Percentiles rank a stretch among this genome's conserved stretches.
These are phyloP conservation scores for Peucedramus taeniatus DNA, from an alignment of 2,113 vertebrate genomes.

Conservation along the genomic window DNA sequence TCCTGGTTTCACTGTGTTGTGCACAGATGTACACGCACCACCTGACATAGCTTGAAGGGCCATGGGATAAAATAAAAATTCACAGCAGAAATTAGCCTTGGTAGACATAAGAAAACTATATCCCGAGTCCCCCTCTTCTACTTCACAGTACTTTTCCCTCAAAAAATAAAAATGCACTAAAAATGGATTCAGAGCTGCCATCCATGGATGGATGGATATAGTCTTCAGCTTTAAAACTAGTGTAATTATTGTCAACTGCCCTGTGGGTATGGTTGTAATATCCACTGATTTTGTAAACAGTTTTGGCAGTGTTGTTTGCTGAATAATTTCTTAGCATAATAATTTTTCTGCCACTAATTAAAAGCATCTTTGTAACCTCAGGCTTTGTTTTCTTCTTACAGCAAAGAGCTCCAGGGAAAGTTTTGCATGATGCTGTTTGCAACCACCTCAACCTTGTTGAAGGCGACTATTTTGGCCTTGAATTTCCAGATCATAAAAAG, in stretches of 20 bases:
- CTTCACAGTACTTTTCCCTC: neutral
- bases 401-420: slow-evolving; percentile 92
- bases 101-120: neutral
- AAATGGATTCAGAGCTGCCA: neutral
- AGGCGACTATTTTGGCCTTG: slow-evolving; percentile 96
- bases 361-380: slow-evolving; percentile 4
- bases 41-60: neutral
- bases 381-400: slow-evolving; percentile 67
- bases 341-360: neutral
- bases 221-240: neutral
- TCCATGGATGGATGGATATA: neutral
- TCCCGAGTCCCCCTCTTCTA: neutral
- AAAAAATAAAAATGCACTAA: neutral
- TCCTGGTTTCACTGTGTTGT: neutral
- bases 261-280: neutral
- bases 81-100: neutral
- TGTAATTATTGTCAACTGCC: neutral
- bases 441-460: slow-evolving; percentile 95
- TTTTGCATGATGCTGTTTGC: slow-evolving; percentile 91
- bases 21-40: no score
- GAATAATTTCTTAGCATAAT: neutral
- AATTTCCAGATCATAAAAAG: slow-evolving; percentile 93
- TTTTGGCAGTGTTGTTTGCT: neutral
- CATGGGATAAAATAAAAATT: neutral
- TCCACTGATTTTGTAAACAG: neutral